phyloP scores from a whole-genome alignment of 2,797 vertebrate genomes.

The Pristis pectinata region DNA sequence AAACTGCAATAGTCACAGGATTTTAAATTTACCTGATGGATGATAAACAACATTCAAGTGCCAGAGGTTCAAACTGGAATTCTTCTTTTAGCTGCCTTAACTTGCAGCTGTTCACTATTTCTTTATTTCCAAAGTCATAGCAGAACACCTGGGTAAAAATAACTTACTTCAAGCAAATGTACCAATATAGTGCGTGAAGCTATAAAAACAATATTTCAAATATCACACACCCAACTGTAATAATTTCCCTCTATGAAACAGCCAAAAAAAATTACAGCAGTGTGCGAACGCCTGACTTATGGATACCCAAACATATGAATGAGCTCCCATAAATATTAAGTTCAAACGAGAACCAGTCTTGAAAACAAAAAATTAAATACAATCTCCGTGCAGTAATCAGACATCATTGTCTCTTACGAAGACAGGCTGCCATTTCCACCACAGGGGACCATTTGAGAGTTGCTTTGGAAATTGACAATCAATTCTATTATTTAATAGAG shows the following conservation, averaged over 20 bases:
- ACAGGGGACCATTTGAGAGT: too few relatives aligned
- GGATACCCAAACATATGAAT: neutral
- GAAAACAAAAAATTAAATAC: too few relatives aligned
- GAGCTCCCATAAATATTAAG: too few relatives aligned
- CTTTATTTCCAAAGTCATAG: constrained; percentile 73
- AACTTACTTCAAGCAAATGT: neutral
- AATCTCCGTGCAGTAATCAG: too few relatives aligned
- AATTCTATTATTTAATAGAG: too few relatives aligned
- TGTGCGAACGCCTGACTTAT: too few relatives aligned
- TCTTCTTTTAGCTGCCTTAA: constrained; percentile 66
- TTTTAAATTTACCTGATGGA: constrained; percentile 68
- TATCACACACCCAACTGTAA: too few relatives aligned
- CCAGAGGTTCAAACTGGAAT: constrained; percentile 58
- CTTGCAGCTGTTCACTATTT: constrained; percentile 55
- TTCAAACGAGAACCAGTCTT: too few relatives aligned
- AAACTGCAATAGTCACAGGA: neutral
- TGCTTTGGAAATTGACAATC: too few relatives aligned
- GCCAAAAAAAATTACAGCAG: neutral
- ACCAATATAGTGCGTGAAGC: neutral
- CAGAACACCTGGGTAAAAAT: constrained; percentile 65
- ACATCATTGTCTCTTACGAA: too few relatives aligned
- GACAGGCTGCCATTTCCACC: too few relatives aligned
- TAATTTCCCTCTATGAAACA: neutral
- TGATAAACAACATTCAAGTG: constrained; percentile 72
- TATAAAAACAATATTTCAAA: neutral